Conservation (phyloP, 2,888 invertebrate species). For the Caenorhabditis macrosperma region DNA sequence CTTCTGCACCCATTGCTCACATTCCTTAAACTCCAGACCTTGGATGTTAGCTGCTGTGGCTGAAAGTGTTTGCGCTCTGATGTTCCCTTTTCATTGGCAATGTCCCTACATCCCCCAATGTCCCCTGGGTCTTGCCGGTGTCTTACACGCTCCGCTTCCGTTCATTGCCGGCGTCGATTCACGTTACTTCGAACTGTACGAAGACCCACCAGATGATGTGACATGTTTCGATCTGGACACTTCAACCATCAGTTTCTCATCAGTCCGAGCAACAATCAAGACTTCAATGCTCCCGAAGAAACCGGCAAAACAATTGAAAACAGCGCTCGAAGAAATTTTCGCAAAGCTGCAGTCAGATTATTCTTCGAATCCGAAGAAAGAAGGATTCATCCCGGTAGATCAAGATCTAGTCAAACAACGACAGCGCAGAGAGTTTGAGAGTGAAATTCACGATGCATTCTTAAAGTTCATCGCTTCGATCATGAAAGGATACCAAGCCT, state of each 20-base stretch:
- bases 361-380: conserved; percentile 80
- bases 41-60: conserved; percentile 91
- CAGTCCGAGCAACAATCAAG: conserved; percentile 69
- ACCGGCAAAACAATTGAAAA: conserved; percentile 88
- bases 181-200: conserved; percentile 90
- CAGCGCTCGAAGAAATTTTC: conserved; percentile 82
- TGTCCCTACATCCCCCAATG: conserved; percentile 99
- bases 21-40: no score
- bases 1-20: not conserved
- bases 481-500: conserved; percentile 81
- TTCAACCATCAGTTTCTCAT: conserved; percentile 88
- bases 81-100: conserved; percentile 99
- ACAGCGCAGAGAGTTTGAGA: conserved; percentile 86
- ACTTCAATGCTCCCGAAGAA: conserved; percentile 82
- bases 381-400: conserved; percentile 82
- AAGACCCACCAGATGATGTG: conserved; percentile 94
- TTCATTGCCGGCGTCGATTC: conserved; percentile 87
- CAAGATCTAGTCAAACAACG: conserved; percentile 69
- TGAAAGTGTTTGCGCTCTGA: conserved; percentile 91
- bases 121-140: conserved; percentile 93
- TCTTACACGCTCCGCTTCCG: conserved; percentile 95
- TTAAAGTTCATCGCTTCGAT: conserved; percentile 83
- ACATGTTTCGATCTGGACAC: conserved; percentile 98
- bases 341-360: conserved; percentile 19
- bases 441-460: conserved; percentile 97